Conservation (phyloP, 2,113 vertebrate species). For the Eonycteris spelaea region DNA sequence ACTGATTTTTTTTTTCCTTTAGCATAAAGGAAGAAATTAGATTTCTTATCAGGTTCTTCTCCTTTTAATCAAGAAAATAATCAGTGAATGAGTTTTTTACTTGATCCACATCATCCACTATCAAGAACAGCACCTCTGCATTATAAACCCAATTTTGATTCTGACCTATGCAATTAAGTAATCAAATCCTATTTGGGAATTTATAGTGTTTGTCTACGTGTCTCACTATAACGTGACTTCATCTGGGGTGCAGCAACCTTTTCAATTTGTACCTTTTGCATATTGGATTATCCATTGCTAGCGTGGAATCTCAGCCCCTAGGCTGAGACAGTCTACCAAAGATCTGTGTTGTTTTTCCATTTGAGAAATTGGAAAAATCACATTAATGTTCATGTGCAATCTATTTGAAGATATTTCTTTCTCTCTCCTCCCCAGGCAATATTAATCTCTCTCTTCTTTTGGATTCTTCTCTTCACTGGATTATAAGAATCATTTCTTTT, state of each 20-base stretch:
- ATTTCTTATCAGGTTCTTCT: background rate
- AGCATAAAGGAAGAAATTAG: background rate
- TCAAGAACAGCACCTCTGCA: background rate
- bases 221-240: background rate
- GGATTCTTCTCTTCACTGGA: slow-evolving; percentile 13
- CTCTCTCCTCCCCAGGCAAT: background rate
- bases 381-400: background rate
- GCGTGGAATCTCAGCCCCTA: background rate
- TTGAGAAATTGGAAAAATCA: slow-evolving; percentile 12
- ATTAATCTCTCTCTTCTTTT: background rate
- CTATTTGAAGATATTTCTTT: background rate
- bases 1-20: background rate
- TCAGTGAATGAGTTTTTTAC: background rate
- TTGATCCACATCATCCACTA: background rate
- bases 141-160: slow-evolving; percentile 21
- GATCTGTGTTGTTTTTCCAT: background rate
- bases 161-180: slow-evolving; percentile 23
- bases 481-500: slow-evolving; percentile 27
- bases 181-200: background rate
- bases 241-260: background rate
- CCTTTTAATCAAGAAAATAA: background rate
- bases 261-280: background rate
- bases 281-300: background rate
- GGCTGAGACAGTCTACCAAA: background rate
- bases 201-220: background rate